Base-by-base conservation (phyloP, 1,140 invertebrate species). In the Diprion similis region DNA sequence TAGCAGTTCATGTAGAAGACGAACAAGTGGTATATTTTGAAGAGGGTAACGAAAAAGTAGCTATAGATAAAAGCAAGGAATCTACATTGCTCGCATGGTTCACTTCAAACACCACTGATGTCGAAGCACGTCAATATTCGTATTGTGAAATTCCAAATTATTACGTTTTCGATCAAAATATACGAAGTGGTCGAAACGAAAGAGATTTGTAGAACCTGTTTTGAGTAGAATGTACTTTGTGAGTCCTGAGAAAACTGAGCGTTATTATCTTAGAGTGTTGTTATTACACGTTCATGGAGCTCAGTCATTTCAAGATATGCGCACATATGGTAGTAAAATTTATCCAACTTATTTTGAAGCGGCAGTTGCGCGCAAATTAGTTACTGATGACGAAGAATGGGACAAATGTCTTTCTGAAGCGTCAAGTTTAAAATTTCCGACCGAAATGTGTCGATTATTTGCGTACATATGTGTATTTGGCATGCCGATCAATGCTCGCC, bases 231-330 rank as follows among this genome's bases (percentile, higher is more conserved):
- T n/a, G n/a, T n/a, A n/a, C n/a, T n/a, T n/a, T n/a, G n/a, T 77
- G 13, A 78, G 72, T 73, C 70, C 73, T 11, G 74, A 73, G 73
- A 72, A 78, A 72, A 64, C 45, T 18, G 76, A 80, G 71, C 0
- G 70, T 66, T 80, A 72, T 75, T 74, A 77, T 75, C 73, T 81
- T 46, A 73, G 79, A 76, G 64, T 82, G 45, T 75, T 81, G 37
- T 74, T 82, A 48, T 46, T 66, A 59, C 68, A 66, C 66, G 48
- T 70, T 45, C 68, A 70, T 69, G 65, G 72, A 18, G 66, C 72
- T 8, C 17, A 10, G 24, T 69, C 47, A 18, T 74, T 70, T 74
- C 18, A 74, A 6, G 59, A 74, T 66, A 46, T 74, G 47, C n/a
- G 1, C 45, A 67, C 66, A 46, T 24, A 37, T 18, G 51, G 17